A percentile compares a stretch with the other conserved stretches of the same genome.
These are phyloP conservation scores for Hydriomena furcata DNA, from an alignment of 2,888 invertebrate genomes.

Conservation along the genomic window DNA sequence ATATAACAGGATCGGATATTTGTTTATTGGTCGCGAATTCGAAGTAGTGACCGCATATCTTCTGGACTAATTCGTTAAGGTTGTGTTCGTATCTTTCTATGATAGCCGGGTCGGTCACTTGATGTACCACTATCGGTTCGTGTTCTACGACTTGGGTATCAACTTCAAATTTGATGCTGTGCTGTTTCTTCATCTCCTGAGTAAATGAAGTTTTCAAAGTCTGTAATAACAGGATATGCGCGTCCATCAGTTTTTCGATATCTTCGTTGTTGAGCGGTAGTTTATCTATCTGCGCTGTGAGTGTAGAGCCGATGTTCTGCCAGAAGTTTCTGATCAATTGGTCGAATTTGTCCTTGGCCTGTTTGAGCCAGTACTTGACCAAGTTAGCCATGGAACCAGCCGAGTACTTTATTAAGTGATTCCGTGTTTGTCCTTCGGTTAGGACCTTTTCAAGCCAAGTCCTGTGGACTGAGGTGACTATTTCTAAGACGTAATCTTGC, in stretches of 20 bases:
- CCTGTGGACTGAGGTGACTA: slow-evolving; percentile 51
- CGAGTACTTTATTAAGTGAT: slow-evolving; percentile 51
- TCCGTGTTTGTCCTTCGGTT: slow-evolving; percentile 34
- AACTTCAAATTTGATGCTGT: slow-evolving; percentile 54
- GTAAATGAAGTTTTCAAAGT: slow-evolving; percentile 50
- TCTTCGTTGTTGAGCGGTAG: slow-evolving; percentile 66
- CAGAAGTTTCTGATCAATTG: slow-evolving; percentile 64
- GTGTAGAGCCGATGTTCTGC: slow-evolving; percentile 62
- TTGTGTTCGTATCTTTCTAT: slow-evolving; percentile 65
- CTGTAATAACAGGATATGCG: slow-evolving; percentile 55
- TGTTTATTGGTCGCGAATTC: slow-evolving; percentile 73
- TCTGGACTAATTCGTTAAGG: slow-evolving; percentile 70
- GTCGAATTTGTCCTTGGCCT: slow-evolving; percentile 53
- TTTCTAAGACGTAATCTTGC: slow-evolving; percentile 43
- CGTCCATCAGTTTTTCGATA: slow-evolving; percentile 68
- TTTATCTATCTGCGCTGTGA: slow-evolving; percentile 53
- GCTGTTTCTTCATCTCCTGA: slow-evolving; percentile 49
- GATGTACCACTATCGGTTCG: not conserved
- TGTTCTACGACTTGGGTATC: slow-evolving; percentile 33
- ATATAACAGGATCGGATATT: slow-evolving; percentile 67
- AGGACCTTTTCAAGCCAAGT: slow-evolving; percentile 54
- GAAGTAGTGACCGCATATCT: slow-evolving; percentile 80
- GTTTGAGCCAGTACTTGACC: slow-evolving; percentile 62
- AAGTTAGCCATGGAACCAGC: slow-evolving; percentile 52
- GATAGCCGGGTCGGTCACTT: slow-evolving; percentile 35